Base-by-base conservation (phyloP, 2,113 vertebrate species). In the Callopanchax toddi region DNA sequence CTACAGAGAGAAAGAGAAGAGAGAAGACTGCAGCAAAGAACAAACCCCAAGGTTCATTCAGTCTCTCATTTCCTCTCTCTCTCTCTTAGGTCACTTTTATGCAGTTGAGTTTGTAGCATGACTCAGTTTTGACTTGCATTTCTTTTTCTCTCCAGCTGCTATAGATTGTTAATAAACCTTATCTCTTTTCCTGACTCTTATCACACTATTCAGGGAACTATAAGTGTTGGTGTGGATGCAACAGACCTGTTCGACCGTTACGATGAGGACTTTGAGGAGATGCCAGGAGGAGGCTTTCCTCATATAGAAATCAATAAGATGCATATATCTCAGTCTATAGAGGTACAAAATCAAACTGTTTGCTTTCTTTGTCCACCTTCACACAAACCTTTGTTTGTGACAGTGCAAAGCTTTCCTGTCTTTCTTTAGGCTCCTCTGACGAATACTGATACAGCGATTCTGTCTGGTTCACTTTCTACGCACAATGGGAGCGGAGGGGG, bases 271-370 rank as follows among this genome's bases (percentile, higher is more conserved):
- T 98, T 96, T 5, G 97, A 99, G 82, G 97, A 97, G 22, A 88
- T 93, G 57, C 92, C 95, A 0, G 94, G 94, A 48, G 94, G 95
- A 69, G 91, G 94, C 55, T 95, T 99, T 67, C 97, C 97, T 5
- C 96, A 96, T 72, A 93, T 99, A 20, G 97, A 99, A 88, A 98
- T 99, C 53, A 98, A 96, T 91, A 95, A 94, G 80, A 99, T 99
- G 97, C 95, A 98, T 91, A 99, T 99, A 74, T 98, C 97, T 6
- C 97, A 99, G 87, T 98, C 97, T 60, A 98, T 99, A 2, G 97
- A 99, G 95, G 97, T 99, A 77, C 36, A 75, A 50, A 53, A 52
- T 11, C 37, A 20, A 20, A 25, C 36, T 16, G 92, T 93, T 88
- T 93, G 93, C 65, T 7, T 42, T 95, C 93, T 6, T 92, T 93